A percentile compares a stretch with the other conserved stretches of the same genome.
These are phyloP conservation scores for Ranitomeya variabilis DNA, from an alignment of 2,113 vertebrate species.

Conservation along the genomic window DNA sequence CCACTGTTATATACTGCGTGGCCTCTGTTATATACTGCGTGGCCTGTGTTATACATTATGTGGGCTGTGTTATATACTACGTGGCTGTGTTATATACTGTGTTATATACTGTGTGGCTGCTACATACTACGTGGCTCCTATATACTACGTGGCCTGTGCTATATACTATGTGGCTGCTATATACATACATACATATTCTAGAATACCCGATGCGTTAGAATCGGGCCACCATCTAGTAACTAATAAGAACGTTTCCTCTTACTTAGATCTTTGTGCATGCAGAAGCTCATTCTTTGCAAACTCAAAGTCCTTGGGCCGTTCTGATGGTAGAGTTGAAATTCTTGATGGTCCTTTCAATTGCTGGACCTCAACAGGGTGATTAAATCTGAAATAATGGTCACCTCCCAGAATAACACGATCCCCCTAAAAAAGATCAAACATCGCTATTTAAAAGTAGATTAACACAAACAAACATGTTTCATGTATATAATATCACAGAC, in stretches of 20 bases:
- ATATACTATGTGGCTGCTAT: no score
- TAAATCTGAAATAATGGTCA: conserved; percentile 96
- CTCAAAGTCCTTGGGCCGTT: conserved; percentile 90
- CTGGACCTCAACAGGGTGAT: conserved; percentile 89
- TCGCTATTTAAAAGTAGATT: not conserved
- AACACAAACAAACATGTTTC: not conserved
- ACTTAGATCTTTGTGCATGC: conserved; percentile 84
- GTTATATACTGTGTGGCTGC: no score
- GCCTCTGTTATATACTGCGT: no score
- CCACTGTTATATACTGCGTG: no score
- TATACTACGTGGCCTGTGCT: no score
- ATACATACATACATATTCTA: no score
- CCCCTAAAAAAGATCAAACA: conserved; percentile 71
- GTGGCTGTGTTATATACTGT: no score
- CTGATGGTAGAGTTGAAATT: conserved; percentile 65
- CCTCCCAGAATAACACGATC: conserved; percentile 93
- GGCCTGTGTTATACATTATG: no score
- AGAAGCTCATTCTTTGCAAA: conserved; percentile 95
- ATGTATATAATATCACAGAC: not conserved
- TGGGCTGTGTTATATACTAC: no score
- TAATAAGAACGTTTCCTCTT: conserved; percentile 64
- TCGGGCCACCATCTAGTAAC: no score
- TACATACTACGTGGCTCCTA: no score
- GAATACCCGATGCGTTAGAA: no score
- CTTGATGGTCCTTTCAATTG: conserved; percentile 73